Base-by-base conservation (phyloP, 2,113 vertebrate genomes). In the Benitochromis conjunctus region DNA sequence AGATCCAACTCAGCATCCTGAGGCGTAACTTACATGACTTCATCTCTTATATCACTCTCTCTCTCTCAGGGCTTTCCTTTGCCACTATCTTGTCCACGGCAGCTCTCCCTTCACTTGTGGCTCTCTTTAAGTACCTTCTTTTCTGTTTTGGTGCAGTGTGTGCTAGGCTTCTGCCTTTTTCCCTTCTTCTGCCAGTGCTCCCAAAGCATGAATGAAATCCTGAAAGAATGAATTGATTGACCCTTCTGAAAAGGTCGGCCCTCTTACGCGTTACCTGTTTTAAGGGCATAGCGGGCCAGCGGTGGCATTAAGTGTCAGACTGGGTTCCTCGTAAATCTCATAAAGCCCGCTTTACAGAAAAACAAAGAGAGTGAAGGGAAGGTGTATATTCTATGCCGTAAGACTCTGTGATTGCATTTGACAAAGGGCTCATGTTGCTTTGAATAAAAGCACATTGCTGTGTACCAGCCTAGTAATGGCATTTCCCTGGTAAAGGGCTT, bases 251-350 rank as follows among this genome's bases (percentile, higher is more conserved):
- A 93, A 94, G 90, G 92, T 94, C 91, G 84, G 26, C 64, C 56
- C 57, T 83, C 92, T 89, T 88, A 86, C 85, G 81, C 80, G 83
- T 92, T 92, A 93, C 90, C 90, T 92, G 91, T 81, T 89, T 91
- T 88, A 84, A 78, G 83, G 86, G 43, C 89, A 90, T 55, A 85
- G 36, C 53, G 62, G 71, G 46, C 76, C 85, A 84, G 31, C 36
- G 80, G 84, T 81, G 83, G 31, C 77, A 78, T 69, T 83, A 77
- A 91, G 74, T 54, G 78, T 36, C 51, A 64, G 29, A 46, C 2
- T 71, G 58, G 76, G 4, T 34, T 31, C 6, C 13, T 87, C 36
- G 87, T 74, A 93, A 86, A 82, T 91, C 83, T 86, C 71, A 83
- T 82, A 66, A 88, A 90, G 64, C 64, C 83, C 83, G 85, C 4